These are phyloP conservation scores for Chloroclystis v-ata DNA, from an alignment of 2,888 invertebrate species.

Conservation along the genomic window DNA sequence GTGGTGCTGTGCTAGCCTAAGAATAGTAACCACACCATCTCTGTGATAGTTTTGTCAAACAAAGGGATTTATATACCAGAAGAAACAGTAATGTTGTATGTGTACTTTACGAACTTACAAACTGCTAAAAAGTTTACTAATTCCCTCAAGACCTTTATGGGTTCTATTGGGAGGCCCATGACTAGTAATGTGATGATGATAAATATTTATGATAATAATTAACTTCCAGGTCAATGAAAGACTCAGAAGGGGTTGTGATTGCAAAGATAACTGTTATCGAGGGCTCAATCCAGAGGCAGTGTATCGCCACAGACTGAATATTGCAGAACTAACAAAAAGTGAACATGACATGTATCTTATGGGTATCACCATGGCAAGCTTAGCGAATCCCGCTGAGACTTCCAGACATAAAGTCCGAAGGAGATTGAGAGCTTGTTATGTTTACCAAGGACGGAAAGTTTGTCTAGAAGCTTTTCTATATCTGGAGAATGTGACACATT, in stretches of 20 bases:
- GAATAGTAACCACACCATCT: too few relatives aligned
- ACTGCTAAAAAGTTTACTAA: too few relatives aligned
- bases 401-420: constrained; percentile 84
- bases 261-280: constrained; percentile 86
- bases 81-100: too few relatives aligned
- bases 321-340: constrained; percentile 87
- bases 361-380: constrained; percentile 90
- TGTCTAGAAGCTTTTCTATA: constrained; percentile 88
- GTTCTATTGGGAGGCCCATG: too few relatives aligned
- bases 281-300: constrained; percentile 86
- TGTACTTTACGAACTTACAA: too few relatives aligned
- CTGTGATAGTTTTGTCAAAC: too few relatives aligned
- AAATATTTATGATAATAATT: too few relatives aligned
- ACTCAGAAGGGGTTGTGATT: constrained; percentile 85
- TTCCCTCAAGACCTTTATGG: too few relatives aligned
- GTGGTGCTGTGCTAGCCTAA: too few relatives aligned
- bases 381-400: constrained; percentile 85
- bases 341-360: constrained; percentile 91
- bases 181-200: too few relatives aligned
- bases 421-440: constrained; percentile 85
- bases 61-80: too few relatives aligned
- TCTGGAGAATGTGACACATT: constrained; percentile 87
- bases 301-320: constrained; percentile 85
- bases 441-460: constrained; percentile 86
- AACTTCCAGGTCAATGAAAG: constrained; percentile 83